Evolutionary conservation across 2,113 vertebrate genomes (phyloP).

Genomic region (Ceyx melanurus): DNA sequence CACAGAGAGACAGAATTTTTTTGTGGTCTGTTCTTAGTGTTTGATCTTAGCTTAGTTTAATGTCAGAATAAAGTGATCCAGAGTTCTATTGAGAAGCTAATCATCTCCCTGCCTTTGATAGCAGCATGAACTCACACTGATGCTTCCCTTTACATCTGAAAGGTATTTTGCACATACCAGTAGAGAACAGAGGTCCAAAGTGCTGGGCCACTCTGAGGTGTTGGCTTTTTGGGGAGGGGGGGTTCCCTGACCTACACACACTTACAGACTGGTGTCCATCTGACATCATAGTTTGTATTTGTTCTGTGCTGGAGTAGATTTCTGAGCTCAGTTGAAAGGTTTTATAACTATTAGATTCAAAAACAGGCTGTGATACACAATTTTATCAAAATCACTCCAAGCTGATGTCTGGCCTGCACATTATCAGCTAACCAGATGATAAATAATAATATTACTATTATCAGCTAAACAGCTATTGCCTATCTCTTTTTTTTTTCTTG

Average conservation of each 20-base stretch:
- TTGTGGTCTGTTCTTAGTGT: neutral
- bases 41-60: neutral
- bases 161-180: neutral
- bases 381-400: neutral
- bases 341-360: neutral
- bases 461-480: neutral
- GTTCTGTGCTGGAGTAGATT: neutral
- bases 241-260: neutral
- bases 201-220: fast-evolving
- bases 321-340: neutral
- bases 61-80: neutral
- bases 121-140: neutral
- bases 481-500: too few relatives aligned
- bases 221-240: neutral
- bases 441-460: too few relatives aligned
- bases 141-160: neutral
- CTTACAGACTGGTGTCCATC: neutral
- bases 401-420: neutral
- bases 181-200: neutral
- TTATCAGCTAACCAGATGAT: neutral
- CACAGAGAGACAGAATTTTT: neutral
- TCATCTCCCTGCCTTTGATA: neutral
- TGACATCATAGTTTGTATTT: neutral
- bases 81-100: neutral
- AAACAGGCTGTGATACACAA: neutral